phyloP scores from a whole-genome alignment of 2,113 vertebrate genomes.

The Atlantisia rogersi region DNA sequence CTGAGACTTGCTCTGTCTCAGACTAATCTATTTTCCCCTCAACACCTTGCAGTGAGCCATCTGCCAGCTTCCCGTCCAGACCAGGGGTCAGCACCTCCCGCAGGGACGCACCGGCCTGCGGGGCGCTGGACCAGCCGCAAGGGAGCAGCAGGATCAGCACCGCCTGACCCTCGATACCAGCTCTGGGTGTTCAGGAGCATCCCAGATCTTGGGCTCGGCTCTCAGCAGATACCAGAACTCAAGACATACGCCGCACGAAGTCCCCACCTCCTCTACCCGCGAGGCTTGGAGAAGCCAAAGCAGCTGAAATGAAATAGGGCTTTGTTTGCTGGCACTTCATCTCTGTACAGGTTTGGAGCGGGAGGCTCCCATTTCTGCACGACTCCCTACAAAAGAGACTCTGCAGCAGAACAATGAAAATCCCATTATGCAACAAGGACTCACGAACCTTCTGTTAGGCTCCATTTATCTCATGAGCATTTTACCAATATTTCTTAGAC shows the following conservation, averaged over 20 bases:
- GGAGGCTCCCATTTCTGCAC: neutral
- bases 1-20: neutral
- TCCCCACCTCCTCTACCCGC: neutral
- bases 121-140: neutral
- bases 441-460: neutral
- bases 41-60: constrained; percentile 21
- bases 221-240: neutral
- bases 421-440: neutral
- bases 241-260: accelerated
- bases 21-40: constrained; percentile 55
- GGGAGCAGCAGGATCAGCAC: neutral
- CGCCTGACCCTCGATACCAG: accelerated
- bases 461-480: neutral
- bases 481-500: neutral
- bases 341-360: neutral
- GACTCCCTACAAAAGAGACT: neutral
- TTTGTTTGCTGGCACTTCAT: neutral
- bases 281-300: neutral
- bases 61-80: neutral
- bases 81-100: neutral
- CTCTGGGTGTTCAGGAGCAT: neutral
- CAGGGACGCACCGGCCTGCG: neutral
- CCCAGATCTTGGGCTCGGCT: neutral
- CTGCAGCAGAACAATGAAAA: neutral
- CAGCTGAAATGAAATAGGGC: neutral